Evolutionary conservation across 2,888 invertebrate species (phyloP), one percentile per base, ranked within the genome.

Genomic region (Spilosoma lubricipeda): DNA sequence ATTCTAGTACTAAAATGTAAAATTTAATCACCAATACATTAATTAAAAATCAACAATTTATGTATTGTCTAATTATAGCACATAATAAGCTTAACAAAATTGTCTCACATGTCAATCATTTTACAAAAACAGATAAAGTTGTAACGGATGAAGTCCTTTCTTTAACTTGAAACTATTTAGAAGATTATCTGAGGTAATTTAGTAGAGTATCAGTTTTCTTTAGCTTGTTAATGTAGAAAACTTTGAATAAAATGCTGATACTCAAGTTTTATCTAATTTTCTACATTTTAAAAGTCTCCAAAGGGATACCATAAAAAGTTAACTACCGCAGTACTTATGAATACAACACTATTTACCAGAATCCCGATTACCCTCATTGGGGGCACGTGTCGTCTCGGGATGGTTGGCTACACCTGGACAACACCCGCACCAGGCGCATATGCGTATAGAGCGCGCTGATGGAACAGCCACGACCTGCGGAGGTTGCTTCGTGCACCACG

Each of bases 351-450:
- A 59, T 39, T 70, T 1, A 30, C 23, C 23, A 70, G 70, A 63
- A 63, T 42, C 63, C 11, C 30, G 13, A 20, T 20, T 5, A 27
- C 11, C 70, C 20, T 63, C 70, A 8, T 2, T 63, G 27, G n/a
- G 8, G 0, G 30, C 20, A 15, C 76, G 94, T 59, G 94, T 94
- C 70, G 89, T 94, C 59, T 94, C 94, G 0, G 94, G 94, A 1
- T 94, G 94, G 94, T 87, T 88, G 71, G 94, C 94, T 18, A 30
- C 70, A 30, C 91, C 90, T 0, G 94, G 94, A 0, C 91, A 93
- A 88, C 90, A 89, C 75, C 94, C 95, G 5, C 91, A 94, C 83
- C 94, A 94, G 82, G 89, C 88, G 18, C 84, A 89, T 4, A 87
- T 94, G 42, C 92, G 94, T 0, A 85, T 92, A 89, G 86, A 79